Evolutionary conservation across 2,797 vertebrate genomes (phyloP), one percentile per base, ranked within the genome.

Genomic region (Acropternis orthonyx): DNA sequence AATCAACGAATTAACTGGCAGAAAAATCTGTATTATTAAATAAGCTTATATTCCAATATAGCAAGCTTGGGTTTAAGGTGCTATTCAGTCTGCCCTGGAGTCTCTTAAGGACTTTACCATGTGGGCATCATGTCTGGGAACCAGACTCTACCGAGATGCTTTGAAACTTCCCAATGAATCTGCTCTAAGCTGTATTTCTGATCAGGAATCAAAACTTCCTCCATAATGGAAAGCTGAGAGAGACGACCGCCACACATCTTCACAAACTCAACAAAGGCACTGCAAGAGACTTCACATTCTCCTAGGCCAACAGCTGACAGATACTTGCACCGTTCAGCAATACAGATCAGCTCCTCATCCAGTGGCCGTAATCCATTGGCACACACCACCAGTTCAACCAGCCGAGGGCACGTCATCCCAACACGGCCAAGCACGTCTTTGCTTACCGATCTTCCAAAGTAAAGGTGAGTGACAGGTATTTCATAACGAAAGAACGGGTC

Each of bases 61-160:
- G 55, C 92, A 95, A 83, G 77, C 71, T 96, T 95, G 85, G 92
- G 82, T 52, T 85, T 96, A 97, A 98, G 97, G 97, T 97, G 96
- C 96, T 96, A 56, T 79, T 97, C 84, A 59, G 78, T 77, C 83
- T 8, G n/a, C 74, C 92, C 80, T 83, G 34, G 52, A 95, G 92
- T 91, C 92, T 86, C 85, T 48, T 48, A 63, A 66, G 52, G 69
- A 92, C 68, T 97, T 97, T 97, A 99, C 99, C 99, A 99, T 7
- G 99, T 99, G 10, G 99, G 99, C 99, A 99, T 99, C 99, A 99
- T 99, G 95, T 99, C 99, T 9, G 99, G 99, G 97, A 99, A 99
- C 99, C 99, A 99, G 85, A 99, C 99, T 59, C 99, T 98, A 77
- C 99, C 99, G 12, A 99, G 98, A 96, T 99, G 99, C 97, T 99